Conservation (phyloP, 2,888 invertebrate genomes). For the Strigamia crassipes region DNA sequence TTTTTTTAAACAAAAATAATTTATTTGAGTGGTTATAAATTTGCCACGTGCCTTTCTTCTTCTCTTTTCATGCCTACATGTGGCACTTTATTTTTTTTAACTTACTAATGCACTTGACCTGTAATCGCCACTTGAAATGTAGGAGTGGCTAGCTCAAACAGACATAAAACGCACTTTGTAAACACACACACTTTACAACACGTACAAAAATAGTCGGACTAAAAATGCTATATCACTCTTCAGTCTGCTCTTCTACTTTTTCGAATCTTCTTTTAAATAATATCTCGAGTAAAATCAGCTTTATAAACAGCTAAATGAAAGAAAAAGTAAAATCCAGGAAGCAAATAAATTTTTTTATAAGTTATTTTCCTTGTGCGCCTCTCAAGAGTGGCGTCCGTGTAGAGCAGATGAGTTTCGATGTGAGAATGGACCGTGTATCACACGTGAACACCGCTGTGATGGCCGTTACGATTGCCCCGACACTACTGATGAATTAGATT, state of each 20-base stretch:
- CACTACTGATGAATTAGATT: conserved; percentile 52
- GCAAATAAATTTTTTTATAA: conserved; percentile 4
- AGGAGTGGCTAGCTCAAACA: conserved; percentile 16
- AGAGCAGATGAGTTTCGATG: conserved; percentile 49
- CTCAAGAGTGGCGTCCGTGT: conserved; percentile 50
- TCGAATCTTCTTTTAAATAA: not conserved
- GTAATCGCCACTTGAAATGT: conserved; percentile 28
- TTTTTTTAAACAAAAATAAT: not conserved
- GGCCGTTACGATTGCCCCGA: conserved; percentile 57
- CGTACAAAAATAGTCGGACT: conserved; percentile 20
- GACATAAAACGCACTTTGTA: conserved; percentile 28
- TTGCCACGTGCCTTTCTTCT: conserved; percentile 22
- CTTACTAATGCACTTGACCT: conserved; percentile 28
- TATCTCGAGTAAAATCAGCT: too few species aligned
- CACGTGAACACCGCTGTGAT: conserved; percentile 54
- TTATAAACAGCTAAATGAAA: too few species aligned
- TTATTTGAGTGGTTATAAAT: conserved; percentile 27
- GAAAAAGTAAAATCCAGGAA: not conserved
- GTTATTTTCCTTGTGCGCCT: conserved; percentile 12
- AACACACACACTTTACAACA: conserved; percentile 28
- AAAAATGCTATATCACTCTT: not conserved
- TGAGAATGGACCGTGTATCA: conserved; percentile 51
- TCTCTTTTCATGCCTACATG: conserved; percentile 5
- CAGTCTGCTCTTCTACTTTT: not conserved
- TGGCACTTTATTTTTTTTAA: conserved; percentile 29